Evolutionary conservation across 2,113 vertebrate genomes (phyloP).

Genomic region (Malurus melanocephalus): DNA sequence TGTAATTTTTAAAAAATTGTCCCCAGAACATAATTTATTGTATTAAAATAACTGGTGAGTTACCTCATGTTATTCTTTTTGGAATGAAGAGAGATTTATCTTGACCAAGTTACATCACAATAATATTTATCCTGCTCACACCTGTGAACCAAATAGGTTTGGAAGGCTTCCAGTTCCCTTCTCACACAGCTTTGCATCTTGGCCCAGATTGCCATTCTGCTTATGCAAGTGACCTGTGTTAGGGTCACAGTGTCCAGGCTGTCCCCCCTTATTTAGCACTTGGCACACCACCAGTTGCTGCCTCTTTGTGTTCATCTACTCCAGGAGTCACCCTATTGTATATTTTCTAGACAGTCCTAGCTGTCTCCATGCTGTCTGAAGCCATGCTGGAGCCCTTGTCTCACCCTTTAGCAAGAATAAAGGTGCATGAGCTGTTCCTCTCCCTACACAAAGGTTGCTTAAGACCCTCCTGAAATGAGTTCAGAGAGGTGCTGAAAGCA

Average conservation of each 20-base stretch:
- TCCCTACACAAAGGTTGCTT: background rate
- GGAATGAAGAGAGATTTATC: background rate
- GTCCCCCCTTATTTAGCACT: background rate
- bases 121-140: background rate
- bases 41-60: background rate
- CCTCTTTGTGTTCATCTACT: background rate
- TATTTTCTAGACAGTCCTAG: background rate
- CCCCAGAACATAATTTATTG: background rate
- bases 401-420: background rate
- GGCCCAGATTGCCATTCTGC: background rate
- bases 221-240: constrained; percentile 12
- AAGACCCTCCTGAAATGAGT: background rate
- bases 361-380: background rate
- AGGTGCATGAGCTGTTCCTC: background rate
- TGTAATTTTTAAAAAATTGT: background rate
- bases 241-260: background rate
- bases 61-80: background rate
- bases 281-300: background rate
- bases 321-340: background rate
- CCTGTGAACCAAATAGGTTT: background rate
- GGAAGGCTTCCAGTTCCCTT: constrained; percentile 9
- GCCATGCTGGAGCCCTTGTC: background rate
- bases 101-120: background rate
- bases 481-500: background rate
- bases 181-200: background rate